Evolutionary conservation across 23 tunicate species (phyloP), one percentile per base, ranked within the genome.

Genomic region (Pegea sp.): DNA sequence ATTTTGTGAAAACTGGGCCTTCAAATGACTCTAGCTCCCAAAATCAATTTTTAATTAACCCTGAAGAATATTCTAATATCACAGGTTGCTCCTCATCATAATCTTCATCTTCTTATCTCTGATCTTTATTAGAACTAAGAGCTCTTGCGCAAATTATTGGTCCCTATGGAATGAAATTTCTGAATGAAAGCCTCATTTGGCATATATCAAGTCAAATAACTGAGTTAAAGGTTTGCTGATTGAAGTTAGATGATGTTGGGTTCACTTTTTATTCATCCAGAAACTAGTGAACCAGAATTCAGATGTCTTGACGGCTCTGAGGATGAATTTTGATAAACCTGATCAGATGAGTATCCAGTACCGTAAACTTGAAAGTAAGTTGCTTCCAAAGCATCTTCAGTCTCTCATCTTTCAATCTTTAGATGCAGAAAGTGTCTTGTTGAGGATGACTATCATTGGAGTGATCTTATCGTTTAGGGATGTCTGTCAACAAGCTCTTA

Each of bases 91-190:
- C n/a, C n/a, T n/a, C 20, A n/a, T n/a, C n/a, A n/a, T n/a, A n/a
- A n/a, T n/a, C n/a, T n/a, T n/a, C n/a, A n/a, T n/a, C n/a, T n/a
- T n/a, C n/a, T n/a, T n/a, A n/a, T n/a, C n/a, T n/a, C n/a, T n/a
- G n/a, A n/a, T n/a, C n/a, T n/a, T n/a, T n/a, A n/a, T n/a, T n/a
- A 79, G 97, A 88, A 61, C 69, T 88, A 11, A 53, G 65, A 32
- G 97, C 97, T 8, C 65, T 88, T 21, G 90, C 98, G 3, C 94
- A 90, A 31, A 69, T 90, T n/a, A 81, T 90, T 58, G 98, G 98
- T 5, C 98, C 98, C 1, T 90, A 61, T 62, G 98, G 98, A 51
- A 74, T 90, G 75, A 72, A 74, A 29, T 69, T 69, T 67, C 66
- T 90, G 26, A 78, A 78, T 22, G 98, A 90, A 33, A 90, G 77